Percentiles rank a stretch among this genome's conserved stretches.
phyloP scores from a whole-genome alignment of 2,888 invertebrate genomes.

The Panopea generosa region DNA sequence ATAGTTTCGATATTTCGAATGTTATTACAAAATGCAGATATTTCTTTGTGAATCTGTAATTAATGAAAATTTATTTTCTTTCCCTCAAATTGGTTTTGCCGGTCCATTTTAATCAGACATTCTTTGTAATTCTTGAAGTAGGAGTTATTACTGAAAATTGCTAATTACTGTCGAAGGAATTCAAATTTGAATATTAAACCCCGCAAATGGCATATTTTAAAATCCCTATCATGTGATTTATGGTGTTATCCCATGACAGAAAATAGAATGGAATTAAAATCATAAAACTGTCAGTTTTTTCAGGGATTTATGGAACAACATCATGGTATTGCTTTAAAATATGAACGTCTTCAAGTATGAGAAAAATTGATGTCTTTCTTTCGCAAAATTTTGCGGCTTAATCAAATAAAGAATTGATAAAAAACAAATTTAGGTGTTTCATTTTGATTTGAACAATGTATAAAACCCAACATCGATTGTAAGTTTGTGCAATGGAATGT shows the following conservation, averaged over 20 bases:
- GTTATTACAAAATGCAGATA: no score
- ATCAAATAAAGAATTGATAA: conserved; percentile 13
- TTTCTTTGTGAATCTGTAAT: no score
- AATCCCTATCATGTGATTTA: background rate
- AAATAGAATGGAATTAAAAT: background rate
- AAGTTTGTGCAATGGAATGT: no score
- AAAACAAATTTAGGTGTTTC: background rate
- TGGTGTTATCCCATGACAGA: background rate
- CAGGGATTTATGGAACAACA: background rate
- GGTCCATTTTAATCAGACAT: no score
- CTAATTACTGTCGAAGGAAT: background rate
- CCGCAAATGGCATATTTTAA: background rate
- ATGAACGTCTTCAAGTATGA: no score
- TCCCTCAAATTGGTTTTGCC: no score
- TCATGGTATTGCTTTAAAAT: background rate
- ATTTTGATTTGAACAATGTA: no score
- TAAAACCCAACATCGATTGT: no score
- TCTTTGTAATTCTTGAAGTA: no score
- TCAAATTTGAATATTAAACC: conserved; percentile 6
- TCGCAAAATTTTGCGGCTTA: conserved; percentile 15
- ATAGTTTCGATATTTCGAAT: no score
- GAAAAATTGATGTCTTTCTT: conserved; percentile 22
- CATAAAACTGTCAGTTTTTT: background rate
- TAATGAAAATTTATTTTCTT: no score
- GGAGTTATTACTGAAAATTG: no score